Percentiles rank a stretch among this genome's conserved stretches.
Conservation (phyloP, 2,888 invertebrate genomes). For the Cheilosia grossa region DNA sequence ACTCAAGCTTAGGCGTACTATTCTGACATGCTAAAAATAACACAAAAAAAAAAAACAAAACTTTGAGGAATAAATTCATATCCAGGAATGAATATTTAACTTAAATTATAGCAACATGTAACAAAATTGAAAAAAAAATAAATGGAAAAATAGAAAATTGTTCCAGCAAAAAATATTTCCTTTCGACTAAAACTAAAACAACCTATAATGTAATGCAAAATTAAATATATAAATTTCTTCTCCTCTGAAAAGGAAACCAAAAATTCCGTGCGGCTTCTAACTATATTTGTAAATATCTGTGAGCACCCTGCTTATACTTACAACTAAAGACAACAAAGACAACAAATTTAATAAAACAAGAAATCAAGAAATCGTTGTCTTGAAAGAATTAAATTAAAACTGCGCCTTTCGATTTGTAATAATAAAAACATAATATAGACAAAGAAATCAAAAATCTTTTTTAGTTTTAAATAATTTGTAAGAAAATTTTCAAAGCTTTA, state of each 20-base stretch:
- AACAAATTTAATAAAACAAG: background rate
- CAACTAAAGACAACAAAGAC: constrained; percentile 13
- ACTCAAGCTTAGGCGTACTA: constrained; percentile 44
- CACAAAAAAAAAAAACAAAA: constrained; percentile 14
- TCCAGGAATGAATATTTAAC: constrained; percentile 54
- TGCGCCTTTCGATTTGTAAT: constrained; percentile 59
- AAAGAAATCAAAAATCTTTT: constrained; percentile 29
- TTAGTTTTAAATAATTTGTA: constrained; percentile 47
- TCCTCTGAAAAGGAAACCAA: constrained; percentile 37
- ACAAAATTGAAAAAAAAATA: constrained; percentile 58
- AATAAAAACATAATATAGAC: constrained; percentile 42
- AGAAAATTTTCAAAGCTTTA: constrained; percentile 56
- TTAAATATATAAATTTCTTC: constrained; percentile 60
- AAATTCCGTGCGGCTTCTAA: constrained; percentile 58
- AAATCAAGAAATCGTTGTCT: constrained; percentile 21
- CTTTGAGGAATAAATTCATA: constrained; percentile 63
- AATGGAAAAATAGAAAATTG: constrained; percentile 46
- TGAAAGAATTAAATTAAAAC: constrained; percentile 25
- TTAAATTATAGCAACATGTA: constrained; percentile 16
- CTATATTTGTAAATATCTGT: constrained; percentile 52
- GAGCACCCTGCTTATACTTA: constrained; percentile 52
- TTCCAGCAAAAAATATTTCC: constrained; percentile 53
- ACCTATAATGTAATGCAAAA: constrained; percentile 62
- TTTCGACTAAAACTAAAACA: constrained; percentile 26
- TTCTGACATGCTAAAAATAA: constrained; percentile 42